Base-by-base conservation (phyloP, 2,888 invertebrate species). In the Trachelus iudaicus region DNA sequence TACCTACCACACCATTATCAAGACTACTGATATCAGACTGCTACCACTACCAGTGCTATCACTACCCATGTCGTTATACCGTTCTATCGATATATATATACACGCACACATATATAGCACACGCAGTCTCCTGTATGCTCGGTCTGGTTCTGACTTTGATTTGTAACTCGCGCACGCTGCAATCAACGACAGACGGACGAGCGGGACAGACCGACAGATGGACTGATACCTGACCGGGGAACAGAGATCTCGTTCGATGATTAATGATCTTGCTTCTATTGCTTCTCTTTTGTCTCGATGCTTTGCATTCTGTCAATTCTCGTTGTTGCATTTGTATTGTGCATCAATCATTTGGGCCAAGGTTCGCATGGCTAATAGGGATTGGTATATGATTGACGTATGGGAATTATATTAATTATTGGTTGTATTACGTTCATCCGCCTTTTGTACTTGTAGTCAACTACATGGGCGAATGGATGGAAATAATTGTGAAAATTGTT, bases 131-230 rank as follows among this genome's bases (percentile, higher is more conserved):
- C 23, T 23, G 56, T 6, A 56, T 56, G 56, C 77, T 69, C 31
- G 73, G 73, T 34, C 81, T 34, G 71, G 73, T 30, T 33, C 69
- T 79, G 84, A 84, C 83, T 85, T 86, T 85, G 86, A 85, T 86
- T 85, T 86, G 85, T 85, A 83, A 83, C 83, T 79, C 77, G 79
- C 77, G 77, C 79, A 75, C 35, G 75, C 73, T 78, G 83, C 84
- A 82, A 85, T 86, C 85, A 83, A 76, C 75, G 78, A 68, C 30
- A 12, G 56, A 74, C 12, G n/a, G 34, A 34, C 30, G 33, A 71
- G 30, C 15, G 71, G 9, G 31, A 34, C 31, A 30, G 13, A 9
- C 31, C 31, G 31, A 34, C 31, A 34, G 31, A 71, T 31, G 34
- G 71, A 30, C 71, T 71, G 71, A 71, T 71, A 30, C 34, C 71